Conservation (phyloP, 2,888 invertebrate genomes). For the Eilema caniola region DNA sequence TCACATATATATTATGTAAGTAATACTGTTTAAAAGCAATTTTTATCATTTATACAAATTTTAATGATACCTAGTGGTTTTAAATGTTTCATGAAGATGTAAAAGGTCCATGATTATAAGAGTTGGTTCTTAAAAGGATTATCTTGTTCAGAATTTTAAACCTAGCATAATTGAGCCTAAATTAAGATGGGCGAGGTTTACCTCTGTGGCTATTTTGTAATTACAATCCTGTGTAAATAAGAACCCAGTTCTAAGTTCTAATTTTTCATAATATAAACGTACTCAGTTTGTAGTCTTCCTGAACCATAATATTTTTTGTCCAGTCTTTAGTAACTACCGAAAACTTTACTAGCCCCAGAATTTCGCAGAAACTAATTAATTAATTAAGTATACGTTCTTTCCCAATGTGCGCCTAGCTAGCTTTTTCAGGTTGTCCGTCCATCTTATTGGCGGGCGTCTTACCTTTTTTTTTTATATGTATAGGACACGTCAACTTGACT, state of each 20-base stretch:
- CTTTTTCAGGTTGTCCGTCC: too few relatives aligned
- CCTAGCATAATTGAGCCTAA: not conserved
- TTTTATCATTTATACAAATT: not conserved
- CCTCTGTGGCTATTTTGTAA: not conserved
- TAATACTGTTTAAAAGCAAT: not conserved
- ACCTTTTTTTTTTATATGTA: too few relatives aligned
- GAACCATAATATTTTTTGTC: not conserved
- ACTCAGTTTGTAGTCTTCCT: not conserved
- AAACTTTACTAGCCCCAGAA: not conserved
- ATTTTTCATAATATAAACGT: not conserved
- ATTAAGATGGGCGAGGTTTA: not conserved
- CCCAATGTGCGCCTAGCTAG: too few relatives aligned
- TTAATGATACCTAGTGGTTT: not conserved
- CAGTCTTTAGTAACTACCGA: not conserved
- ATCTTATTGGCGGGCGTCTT: too few relatives aligned
- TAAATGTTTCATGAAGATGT: not conserved
- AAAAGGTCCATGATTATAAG: not conserved
- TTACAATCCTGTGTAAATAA: constrained; percentile 4
- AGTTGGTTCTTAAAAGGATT: not conserved
- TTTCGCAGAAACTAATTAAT: not conserved
- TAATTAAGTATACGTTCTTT: too few relatives aligned
- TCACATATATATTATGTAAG: not conserved
- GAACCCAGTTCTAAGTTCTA: not conserved
- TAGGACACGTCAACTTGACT: too few relatives aligned
- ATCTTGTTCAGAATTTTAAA: constrained; percentile 1